These are phyloP conservation scores for Plecotus auritus DNA, from an alignment of 2,113 vertebrate species.

Conservation along the genomic window DNA sequence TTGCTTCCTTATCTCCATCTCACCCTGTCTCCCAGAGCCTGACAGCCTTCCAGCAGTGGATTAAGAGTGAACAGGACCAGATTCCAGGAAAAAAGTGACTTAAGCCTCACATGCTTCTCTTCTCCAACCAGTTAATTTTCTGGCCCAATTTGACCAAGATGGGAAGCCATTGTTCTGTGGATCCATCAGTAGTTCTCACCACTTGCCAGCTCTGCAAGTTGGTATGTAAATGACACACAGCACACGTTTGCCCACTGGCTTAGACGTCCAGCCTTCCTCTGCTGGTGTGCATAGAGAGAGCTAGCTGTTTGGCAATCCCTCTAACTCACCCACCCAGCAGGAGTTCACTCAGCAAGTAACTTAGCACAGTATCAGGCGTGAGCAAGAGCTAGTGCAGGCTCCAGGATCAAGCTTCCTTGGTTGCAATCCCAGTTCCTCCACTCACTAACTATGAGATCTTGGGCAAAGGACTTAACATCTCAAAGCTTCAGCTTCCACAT, in stretches of 20 bases:
- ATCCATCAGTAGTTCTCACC: background rate
- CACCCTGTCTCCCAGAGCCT: background rate
- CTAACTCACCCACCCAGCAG: background rate
- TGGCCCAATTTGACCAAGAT: background rate
- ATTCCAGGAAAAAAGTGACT: background rate
- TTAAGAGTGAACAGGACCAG: background rate
- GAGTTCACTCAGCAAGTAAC: conserved; percentile 18
- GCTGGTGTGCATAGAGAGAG: background rate
- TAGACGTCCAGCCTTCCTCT: background rate
- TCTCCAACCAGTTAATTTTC: background rate
- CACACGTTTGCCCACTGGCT: background rate
- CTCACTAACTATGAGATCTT: background rate
- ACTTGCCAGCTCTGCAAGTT: background rate
- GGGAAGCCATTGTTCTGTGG: background rate
- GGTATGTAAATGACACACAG: background rate
- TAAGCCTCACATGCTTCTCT: background rate
- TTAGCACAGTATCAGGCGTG: background rate
- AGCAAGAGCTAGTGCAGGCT: background rate
- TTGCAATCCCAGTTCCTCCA: background rate
- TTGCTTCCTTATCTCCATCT: background rate
- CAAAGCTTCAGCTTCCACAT: background rate
- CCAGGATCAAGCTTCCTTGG: background rate
- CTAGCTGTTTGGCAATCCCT: conserved; percentile 27
- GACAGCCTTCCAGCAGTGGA: background rate
- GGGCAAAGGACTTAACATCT: background rate